Evolutionary conservation across 2,888 invertebrate genomes (phyloP).

Genomic region (Tetheella fluctuosa): DNA sequence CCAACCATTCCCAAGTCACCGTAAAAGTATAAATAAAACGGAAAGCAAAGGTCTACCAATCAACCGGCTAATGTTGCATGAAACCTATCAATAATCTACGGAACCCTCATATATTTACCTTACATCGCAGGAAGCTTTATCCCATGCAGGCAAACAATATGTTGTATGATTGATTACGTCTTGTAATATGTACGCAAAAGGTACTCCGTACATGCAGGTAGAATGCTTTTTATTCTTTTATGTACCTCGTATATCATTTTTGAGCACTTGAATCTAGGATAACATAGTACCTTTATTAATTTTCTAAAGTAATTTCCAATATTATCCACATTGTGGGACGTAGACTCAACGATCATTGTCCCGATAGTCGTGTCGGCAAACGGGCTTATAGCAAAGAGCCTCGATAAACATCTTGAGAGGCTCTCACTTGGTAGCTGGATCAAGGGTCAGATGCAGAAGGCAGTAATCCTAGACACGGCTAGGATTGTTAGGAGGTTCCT

Average conservation of each 20-base stretch:
- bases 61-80: constrained; percentile 65
- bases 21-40: constrained; percentile 28
- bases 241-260: neutral
- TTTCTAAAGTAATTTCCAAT: neutral
- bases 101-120: constrained; percentile 62
- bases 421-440: no score
- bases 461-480: no score
- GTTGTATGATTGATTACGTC: constrained; percentile 62
- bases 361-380: no score
- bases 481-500: no score
- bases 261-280: neutral
- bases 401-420: no score
- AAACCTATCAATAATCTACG: constrained; percentile 62
- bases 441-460: no score
- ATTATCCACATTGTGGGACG: no score
- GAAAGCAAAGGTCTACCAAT: constrained; percentile 43
- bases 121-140: constrained; percentile 47
- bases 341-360: no score
- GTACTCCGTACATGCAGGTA: neutral
- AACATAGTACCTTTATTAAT: no score
- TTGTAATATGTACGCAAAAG: constrained; percentile 42
- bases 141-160: constrained; percentile 63
- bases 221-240: neutral
- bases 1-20: neutral
- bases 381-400: no score